Evolutionary conservation across 2,113 vertebrate species (phyloP).

Genomic region (Thymallus thymallus): DNA sequence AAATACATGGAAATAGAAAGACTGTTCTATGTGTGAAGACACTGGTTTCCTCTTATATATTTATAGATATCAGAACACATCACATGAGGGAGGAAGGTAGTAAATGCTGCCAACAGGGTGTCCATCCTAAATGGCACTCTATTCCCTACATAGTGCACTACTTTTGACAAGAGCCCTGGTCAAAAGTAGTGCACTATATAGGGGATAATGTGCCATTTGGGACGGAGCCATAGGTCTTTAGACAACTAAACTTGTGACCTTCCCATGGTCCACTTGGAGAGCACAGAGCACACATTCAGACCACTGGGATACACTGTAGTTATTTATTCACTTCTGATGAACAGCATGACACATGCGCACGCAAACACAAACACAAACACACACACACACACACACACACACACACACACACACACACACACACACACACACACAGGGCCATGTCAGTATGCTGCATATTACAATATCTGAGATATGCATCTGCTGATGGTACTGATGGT

Average conservation of each 20-base stretch:
- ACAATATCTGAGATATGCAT: slow-evolving; percentile 38
- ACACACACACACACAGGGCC: too few species aligned
- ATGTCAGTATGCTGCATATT: not conserved
- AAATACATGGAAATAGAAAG: not conserved
- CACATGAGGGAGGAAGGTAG: slow-evolving; percentile 9
- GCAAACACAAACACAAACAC: not conserved
- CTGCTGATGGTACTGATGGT: slow-evolving; percentile 46
- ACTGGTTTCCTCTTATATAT: not conserved
- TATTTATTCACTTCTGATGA: too few species aligned
- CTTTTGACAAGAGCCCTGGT: too few species aligned
- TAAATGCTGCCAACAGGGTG: not conserved
- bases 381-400: too few species aligned
- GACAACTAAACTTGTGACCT: slow-evolving; percentile 55
- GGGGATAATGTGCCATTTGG: not conserved
- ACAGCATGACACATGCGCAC: too few species aligned
- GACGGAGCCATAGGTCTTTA: slow-evolving; percentile 1
- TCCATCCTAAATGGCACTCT: too few species aligned
- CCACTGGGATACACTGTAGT: not conserved
- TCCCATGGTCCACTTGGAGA: slow-evolving; percentile 9
- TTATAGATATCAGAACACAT: slow-evolving; percentile 16
- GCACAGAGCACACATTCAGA: slow-evolving; percentile 26
- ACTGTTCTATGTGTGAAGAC: not conserved
- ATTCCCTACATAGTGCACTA: too few species aligned
- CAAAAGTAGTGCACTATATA: not conserved
- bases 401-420: too few species aligned